A percentile compares a stretch with the other conserved stretches of the same genome.
These are phyloP conservation scores for Maniola hyperantus DNA, from an alignment of 2,888 invertebrate species.

Conservation along the genomic window DNA sequence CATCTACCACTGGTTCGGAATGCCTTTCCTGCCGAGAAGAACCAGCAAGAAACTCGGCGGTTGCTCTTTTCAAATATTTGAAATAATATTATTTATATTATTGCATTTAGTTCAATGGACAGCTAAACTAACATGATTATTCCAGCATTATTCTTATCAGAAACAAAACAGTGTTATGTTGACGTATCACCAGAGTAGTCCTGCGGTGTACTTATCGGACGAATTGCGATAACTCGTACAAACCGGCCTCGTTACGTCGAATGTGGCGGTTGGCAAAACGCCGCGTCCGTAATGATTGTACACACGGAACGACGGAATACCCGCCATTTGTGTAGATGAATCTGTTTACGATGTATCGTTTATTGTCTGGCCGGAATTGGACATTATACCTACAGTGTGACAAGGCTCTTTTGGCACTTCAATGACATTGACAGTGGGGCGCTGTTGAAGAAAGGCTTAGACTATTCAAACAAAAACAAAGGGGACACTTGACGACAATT, in stretches of 20 bases:
- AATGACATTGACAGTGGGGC: too few relatives aligned
- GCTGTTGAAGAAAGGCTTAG: too few relatives aligned
- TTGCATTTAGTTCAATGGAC: too few relatives aligned
- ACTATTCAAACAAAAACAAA: too few relatives aligned
- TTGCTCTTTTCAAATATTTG: too few relatives aligned
- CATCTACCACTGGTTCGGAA: too few relatives aligned
- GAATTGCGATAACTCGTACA: slow-evolving; percentile 46
- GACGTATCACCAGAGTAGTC: slow-evolving; percentile 30
- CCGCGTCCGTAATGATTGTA: slow-evolving; percentile 40
- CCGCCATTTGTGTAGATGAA: slow-evolving; percentile 34
- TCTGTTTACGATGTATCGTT: slow-evolving; percentile 8
- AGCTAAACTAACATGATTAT: neutral
- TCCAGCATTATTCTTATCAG: neutral
- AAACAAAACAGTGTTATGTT: neutral
- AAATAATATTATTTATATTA: too few relatives aligned
- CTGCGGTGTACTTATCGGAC: slow-evolving; percentile 38
- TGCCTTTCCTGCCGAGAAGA: too few relatives aligned
- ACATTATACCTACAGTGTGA: too few relatives aligned
- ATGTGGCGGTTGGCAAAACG: slow-evolving; percentile 42
- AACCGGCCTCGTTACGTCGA: slow-evolving; percentile 42
- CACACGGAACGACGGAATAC: slow-evolving; percentile 34
- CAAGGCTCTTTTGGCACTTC: too few relatives aligned
- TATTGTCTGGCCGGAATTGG: neutral
- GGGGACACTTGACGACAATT: too few relatives aligned
- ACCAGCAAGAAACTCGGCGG: too few relatives aligned